These are phyloP conservation scores for Carposina sasakii DNA, from an alignment of 1,140 invertebrate genomes.

Conservation along the genomic window DNA sequence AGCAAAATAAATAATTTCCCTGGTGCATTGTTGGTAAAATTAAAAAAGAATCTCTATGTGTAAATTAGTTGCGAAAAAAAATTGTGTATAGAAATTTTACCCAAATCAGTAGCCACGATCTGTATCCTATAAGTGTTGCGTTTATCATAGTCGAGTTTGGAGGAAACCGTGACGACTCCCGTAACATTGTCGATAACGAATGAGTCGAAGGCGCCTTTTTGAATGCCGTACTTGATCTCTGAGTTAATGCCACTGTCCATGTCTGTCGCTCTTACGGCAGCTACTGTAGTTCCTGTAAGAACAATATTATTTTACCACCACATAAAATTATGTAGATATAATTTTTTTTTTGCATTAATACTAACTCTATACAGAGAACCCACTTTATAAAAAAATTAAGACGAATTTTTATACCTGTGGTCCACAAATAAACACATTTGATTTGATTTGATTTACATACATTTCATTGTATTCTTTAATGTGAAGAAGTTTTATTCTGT, in stretches of 20 bases:
- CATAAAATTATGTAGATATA: background rate
- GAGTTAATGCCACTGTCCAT: constrained; percentile 89
- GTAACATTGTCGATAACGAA: constrained; percentile 84
- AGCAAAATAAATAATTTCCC: too few relatives aligned
- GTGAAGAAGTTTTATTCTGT: too few relatives aligned
- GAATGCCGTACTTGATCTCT: constrained; percentile 83
- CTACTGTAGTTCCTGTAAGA: constrained; percentile 77
- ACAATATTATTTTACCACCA: background rate
- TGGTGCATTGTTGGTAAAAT: too few relatives aligned
- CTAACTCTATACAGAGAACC: too few relatives aligned
- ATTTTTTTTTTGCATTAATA: too few relatives aligned
- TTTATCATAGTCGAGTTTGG: constrained; percentile 88
- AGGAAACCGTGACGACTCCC: constrained; percentile 83
- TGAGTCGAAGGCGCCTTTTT: constrained; percentile 88
- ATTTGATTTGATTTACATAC: too few relatives aligned
- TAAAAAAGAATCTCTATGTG: too few relatives aligned
- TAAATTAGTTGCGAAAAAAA: too few relatives aligned
- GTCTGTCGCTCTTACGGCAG: constrained; percentile 83
- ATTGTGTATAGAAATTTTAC: constrained; percentile 61
- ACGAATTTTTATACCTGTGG: too few relatives aligned
- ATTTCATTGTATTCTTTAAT: too few relatives aligned
- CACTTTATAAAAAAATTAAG: too few relatives aligned
- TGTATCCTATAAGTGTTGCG: constrained; percentile 84
- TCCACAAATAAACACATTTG: too few relatives aligned
- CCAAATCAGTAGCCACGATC: constrained; percentile 86